Conservation (phyloP, 1,140 invertebrate genomes). For the Drosophila mayri region DNA sequence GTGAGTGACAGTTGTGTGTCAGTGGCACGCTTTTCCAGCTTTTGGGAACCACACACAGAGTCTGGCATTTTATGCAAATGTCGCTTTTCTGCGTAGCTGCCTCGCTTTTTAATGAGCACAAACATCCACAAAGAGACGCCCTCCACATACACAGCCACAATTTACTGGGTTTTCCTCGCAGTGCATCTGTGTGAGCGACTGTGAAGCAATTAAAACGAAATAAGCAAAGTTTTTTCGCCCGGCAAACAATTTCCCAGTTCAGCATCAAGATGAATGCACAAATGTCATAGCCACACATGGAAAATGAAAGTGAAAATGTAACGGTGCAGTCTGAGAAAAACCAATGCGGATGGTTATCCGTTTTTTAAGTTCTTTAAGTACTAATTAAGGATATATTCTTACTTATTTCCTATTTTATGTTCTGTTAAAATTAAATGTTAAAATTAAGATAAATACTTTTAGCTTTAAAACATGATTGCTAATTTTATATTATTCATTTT, state of each 20-base stretch:
- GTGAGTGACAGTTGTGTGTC: slow-evolving; percentile 76
- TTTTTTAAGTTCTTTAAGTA: background rate
- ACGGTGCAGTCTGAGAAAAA: background rate
- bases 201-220: slow-evolving; percentile 75
- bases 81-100: slow-evolving; percentile 75
- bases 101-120: slow-evolving; percentile 78
- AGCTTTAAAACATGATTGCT: too few relatives aligned
- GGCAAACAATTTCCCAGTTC: slow-evolving; percentile 46
- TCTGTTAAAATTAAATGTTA: background rate
- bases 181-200: slow-evolving; percentile 31
- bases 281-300: slow-evolving; percentile 25
- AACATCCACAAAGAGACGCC: slow-evolving; percentile 22
- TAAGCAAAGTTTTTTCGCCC: slow-evolving; percentile 54
- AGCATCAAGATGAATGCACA: slow-evolving; percentile 29
- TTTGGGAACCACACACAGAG: slow-evolving; percentile 44
- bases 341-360: background rate
- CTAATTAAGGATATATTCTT: background rate
- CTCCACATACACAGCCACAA: slow-evolving; percentile 24
- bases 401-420: background rate
- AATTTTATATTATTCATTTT: background rate
- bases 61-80: slow-evolving; percentile 70
- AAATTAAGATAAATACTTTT: background rate
- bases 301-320: background rate
- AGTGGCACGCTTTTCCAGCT: slow-evolving; percentile 73
- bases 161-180: slow-evolving; percentile 3